Evolutionary conservation across 2,113 vertebrate species (phyloP), one percentile per base, ranked within the genome.

Genomic region (Glaucidium brasilianum): DNA sequence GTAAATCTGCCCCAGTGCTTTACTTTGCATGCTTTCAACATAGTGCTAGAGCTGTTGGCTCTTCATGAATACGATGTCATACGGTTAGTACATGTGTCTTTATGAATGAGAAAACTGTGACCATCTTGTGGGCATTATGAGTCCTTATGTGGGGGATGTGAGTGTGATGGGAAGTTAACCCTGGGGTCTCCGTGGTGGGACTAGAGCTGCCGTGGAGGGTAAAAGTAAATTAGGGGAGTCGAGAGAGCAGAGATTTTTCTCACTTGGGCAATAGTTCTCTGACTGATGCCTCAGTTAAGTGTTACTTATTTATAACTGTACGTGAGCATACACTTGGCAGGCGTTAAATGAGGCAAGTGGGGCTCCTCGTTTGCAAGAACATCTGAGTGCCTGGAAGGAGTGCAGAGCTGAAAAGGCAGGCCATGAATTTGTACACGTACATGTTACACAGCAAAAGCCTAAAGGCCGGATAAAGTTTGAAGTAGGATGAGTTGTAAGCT

Each of bases 11-110:
- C 39, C 43, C 37, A 35, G 41, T 0, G 2, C n/a, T 52, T 94
- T 32, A 13, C 41, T 66, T 30, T 8, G 10, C 11, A 7, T 59
- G 21, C 27, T 63, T 79, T 63, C n/a, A 32, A 0, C 4, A 9
- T 2, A 27, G 30, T 11, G 21, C 34, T 81, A 17, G 76, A 58
- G 73, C 76, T 20, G 63, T 12, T 0, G 0, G 39, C 41, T 83
- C 75, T 62, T 81, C 32, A 8, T 27, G 10, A 34, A 35, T 32
- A 9, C 25, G 37, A 15, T 77, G 50, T 18, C 47, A 11, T 47
- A 35, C 2, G 10, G 6, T 83, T 59, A 17, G 18, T 32, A 32
- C 72, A 49, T 0, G 0, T 1, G 5, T 60, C 63, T 76, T 35
- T 37, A 41, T 52, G 75, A 43, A 20, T 39, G 32, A n/a, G 63